Evolutionary conservation across 2,888 invertebrate species (phyloP).

Genomic region (Cerastis rubricosa): DNA sequence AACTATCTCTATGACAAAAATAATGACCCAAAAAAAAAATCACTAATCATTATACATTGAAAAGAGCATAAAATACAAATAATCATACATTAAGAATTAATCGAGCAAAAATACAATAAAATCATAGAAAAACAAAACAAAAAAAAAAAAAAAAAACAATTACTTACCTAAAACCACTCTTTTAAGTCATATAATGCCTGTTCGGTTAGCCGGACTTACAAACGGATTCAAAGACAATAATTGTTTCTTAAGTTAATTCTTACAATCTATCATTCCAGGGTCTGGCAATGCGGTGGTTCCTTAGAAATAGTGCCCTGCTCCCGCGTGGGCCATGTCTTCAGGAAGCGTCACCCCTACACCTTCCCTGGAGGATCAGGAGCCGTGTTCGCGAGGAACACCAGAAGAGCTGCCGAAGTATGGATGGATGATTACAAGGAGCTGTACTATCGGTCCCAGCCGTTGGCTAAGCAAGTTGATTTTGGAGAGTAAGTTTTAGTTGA

Average conservation of each 20-base stretch:
- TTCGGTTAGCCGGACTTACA: too few relatives aligned
- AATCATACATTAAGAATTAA: too few relatives aligned
- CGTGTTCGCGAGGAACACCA: constrained; percentile 98
- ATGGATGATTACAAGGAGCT: constrained; percentile 99
- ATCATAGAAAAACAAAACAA: too few relatives aligned
- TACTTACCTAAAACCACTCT: too few relatives aligned
- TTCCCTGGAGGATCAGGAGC: constrained; percentile 99
- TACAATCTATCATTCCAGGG: constrained; percentile 88
- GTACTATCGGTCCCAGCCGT: constrained; percentile 97
- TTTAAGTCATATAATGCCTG: too few relatives aligned
- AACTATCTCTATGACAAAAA: neutral
- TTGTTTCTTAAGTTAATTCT: neutral
- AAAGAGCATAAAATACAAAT: too few relatives aligned
- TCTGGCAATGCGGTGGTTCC: constrained; percentile 99
- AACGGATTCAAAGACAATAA: too few relatives aligned
- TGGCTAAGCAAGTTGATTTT: constrained; percentile 96
- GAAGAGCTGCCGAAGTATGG: constrained; percentile 99
- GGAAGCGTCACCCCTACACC: constrained; percentile 99
- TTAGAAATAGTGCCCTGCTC: constrained; percentile 99
- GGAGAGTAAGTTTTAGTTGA: constrained; percentile 93
- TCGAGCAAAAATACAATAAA: too few relatives aligned
- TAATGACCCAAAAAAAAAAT: too few relatives aligned
- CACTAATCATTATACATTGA: too few relatives aligned
- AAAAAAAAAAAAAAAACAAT: too few relatives aligned
- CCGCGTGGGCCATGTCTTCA: constrained; percentile 97